phyloP scores from a whole-genome alignment of 1,140 invertebrate species.

The Conus ventricosus region DNA sequence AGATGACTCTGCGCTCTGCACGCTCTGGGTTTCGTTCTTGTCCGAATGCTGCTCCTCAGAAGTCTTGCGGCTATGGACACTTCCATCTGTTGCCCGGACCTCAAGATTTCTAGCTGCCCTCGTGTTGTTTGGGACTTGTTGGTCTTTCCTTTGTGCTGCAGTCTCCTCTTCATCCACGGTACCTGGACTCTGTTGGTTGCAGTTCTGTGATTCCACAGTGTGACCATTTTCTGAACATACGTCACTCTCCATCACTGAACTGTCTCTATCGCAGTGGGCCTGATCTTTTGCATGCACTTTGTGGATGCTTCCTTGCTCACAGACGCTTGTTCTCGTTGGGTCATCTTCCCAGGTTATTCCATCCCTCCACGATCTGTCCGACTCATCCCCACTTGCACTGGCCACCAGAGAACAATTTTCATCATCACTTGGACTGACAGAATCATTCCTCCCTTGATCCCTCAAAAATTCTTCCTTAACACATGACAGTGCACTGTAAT shows the following conservation, averaged over 20 bases:
- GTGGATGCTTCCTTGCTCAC: too few species aligned
- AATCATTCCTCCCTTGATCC: neutral
- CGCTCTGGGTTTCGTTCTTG: neutral
- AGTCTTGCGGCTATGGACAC: neutral
- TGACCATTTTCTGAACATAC: too few species aligned
- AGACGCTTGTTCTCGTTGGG: too few species aligned
- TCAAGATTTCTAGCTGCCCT: neutral
- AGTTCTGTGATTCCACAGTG: too few species aligned
- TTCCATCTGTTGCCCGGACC: neutral
- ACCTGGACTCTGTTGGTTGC: neutral
- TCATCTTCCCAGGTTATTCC: too few species aligned
- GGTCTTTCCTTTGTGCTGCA: neutral
- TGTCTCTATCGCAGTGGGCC: too few species aligned
- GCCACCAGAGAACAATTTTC: neutral
- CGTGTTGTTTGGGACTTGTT: neutral
- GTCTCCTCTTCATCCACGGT: neutral
- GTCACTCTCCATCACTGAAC: too few species aligned
- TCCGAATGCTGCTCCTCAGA: neutral
- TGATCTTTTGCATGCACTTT: too few species aligned
- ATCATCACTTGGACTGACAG: constrained; percentile 1
- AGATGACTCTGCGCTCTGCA: neutral
- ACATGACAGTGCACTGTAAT: too few species aligned
- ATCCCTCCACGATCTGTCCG: too few species aligned
- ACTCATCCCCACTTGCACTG: neutral
- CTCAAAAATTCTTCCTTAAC: too few species aligned